Evolutionary conservation across 2,888 invertebrate genomes (phyloP), one percentile per base, ranked within the genome.

Genomic region (Pheosia gnoma): DNA sequence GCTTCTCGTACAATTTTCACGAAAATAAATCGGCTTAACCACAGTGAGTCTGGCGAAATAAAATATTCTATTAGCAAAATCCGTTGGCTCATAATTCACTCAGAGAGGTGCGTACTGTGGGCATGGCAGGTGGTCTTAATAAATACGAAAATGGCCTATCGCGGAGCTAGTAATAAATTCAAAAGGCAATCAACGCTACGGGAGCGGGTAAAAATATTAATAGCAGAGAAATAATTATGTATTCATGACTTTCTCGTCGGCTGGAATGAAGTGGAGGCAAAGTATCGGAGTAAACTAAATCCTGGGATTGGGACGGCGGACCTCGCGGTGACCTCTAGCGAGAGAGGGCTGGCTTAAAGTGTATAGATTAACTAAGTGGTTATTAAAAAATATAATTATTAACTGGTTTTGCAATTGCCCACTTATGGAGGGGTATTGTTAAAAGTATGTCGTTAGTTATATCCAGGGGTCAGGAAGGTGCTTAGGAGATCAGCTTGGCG

Each of bases 111-210:
- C 83, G 86, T 87, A 77, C 80, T 80, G 82, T 78, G 79, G 74
- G 84, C 89, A 77, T 85, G 86, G 90, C 92, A 92, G 93, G 93
- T 93, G 93, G 91, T 91, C 91, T 89, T 92, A 91, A 93, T 93
- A 93, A 93, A 93, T 93, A 91, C 89, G 90, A 88, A 88, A 91
- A 91, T 88, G 89, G 86, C 86, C 89, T 90, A 92, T 91, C 84
- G 86, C 81, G 77, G 84, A 89, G 88, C 88, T 89, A 87, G 89
- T 93, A 93, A 93, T 93, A 93, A 93, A 93, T 93, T 93, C 93
- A 93, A 89, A 90, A 93, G 91, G 93, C 94, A 93, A 93, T 93
- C 93, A 93, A 91, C 93, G 91, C 90, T 82, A 84, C 89, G 79
- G 90, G 86, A 86, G 86, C 84, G 87, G 87, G 90, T 91, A 93